These are phyloP conservation scores for Drosophila baimaii DNA, from an alignment of 1,140 invertebrate species.

Conservation along the genomic window DNA sequence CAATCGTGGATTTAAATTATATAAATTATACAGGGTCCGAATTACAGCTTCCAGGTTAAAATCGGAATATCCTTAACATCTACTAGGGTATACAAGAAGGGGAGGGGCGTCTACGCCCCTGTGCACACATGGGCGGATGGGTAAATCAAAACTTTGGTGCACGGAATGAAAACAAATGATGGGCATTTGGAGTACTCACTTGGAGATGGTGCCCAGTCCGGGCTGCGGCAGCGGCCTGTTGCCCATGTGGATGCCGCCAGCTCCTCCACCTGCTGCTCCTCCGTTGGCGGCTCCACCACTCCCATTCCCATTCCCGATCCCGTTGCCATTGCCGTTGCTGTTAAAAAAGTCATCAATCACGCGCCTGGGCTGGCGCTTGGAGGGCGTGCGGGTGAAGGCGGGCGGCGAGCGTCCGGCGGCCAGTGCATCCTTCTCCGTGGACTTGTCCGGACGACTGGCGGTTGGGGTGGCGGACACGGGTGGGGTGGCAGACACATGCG, in stretches of 20 bases:
- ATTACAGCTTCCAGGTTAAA: neutral
- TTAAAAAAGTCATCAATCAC: constrained; percentile 88
- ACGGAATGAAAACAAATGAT: constrained; percentile 81
- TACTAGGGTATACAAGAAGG: neutral
- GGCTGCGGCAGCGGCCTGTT: constrained; percentile 68
- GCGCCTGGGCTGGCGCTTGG: constrained; percentile 92
- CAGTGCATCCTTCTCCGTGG: constrained; percentile 86
- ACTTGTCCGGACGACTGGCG: constrained; percentile 88
- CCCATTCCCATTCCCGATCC: constrained; percentile 3
- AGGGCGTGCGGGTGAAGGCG: constrained; percentile 94
- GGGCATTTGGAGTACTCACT: constrained; percentile 76
- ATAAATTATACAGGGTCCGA: neutral
- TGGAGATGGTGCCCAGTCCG: constrained; percentile 65
- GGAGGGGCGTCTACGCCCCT: neutral
- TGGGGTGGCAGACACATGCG: constrained; percentile 69
- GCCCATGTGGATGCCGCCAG: constrained; percentile 57
- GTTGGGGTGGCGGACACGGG: constrained; percentile 20
- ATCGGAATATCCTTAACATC: neutral
- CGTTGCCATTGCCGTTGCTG: constrained; percentile 83
- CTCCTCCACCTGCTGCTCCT: constrained; percentile 27
- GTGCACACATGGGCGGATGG: constrained; percentile 39
- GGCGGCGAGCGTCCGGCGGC: constrained; percentile 89
- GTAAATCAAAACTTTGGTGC: constrained; percentile 82
- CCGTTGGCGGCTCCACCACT: constrained; percentile 16
- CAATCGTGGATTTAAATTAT: too few relatives aligned